Percentiles rank a stretch among this genome's conserved stretches.
These are phyloP conservation scores for Cyclina sinensis DNA, from an alignment of 1,140 invertebrate species.

Conservation along the genomic window DNA sequence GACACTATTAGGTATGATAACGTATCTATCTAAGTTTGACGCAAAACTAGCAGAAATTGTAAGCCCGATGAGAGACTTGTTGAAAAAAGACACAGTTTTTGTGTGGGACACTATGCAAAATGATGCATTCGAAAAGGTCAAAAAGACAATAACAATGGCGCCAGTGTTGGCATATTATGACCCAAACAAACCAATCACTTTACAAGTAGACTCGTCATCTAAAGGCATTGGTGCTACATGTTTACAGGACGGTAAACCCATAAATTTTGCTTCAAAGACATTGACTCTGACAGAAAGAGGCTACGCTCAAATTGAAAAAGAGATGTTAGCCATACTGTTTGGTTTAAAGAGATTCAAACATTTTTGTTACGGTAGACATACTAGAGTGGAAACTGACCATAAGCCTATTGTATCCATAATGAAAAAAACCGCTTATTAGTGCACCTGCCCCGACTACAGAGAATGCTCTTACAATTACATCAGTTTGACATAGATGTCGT, in stretches of 20 bases:
- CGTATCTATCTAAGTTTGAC: conserved; percentile 86
- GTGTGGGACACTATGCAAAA: conserved; percentile 52
- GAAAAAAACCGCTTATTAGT: conserved; percentile 30
- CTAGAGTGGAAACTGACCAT: conserved; percentile 80
- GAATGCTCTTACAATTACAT: conserved; percentile 18
- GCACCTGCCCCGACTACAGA: conserved; percentile 28
- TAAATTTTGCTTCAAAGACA: conserved; percentile 30
- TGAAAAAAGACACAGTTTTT: conserved; percentile 52
- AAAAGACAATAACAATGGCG: background rate
- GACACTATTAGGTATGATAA: conserved; percentile 84
- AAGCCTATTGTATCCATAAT: conserved; percentile 72
- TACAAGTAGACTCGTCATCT: background rate
- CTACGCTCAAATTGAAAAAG: conserved; percentile 14
- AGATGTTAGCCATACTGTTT: conserved; percentile 87
- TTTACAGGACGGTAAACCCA: background rate
- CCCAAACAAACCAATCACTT: background rate
- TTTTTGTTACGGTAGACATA: conserved; percentile 56
- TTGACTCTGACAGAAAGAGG: background rate
- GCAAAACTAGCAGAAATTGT: conserved; percentile 84
- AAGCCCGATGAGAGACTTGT: conserved; percentile 39
- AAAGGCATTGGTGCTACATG: conserved; percentile 73
- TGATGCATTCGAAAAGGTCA: background rate
- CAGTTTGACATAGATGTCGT: conserved; percentile 33
- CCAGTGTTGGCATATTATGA: conserved; percentile 3
- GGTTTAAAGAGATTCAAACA: conserved; percentile 62